phyloP scores from a whole-genome alignment of 2,113 vertebrate genomes.

The Paramormyrops kingsleyae region DNA sequence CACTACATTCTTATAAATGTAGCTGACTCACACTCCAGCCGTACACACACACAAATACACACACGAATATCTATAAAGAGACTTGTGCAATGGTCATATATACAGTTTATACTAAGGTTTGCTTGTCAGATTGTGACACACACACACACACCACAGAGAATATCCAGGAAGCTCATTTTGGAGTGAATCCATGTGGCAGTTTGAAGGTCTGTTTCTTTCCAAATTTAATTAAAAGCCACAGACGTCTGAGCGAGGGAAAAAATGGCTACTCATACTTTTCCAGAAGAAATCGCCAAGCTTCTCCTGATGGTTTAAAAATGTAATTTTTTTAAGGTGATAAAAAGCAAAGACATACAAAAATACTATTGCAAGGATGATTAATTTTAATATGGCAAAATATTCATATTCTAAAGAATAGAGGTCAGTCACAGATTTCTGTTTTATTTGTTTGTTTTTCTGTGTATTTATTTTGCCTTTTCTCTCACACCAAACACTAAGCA shows the following conservation, averaged over 20 bases:
- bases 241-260: conserved; percentile 34
- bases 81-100: background rate
- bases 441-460: too few relatives aligned
- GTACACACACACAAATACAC: background rate
- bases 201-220: conserved; percentile 33
- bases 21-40: background rate
- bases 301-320: conserved; percentile 18
- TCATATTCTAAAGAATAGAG: background rate
- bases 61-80: background rate
- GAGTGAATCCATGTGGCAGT: conserved; percentile 41
- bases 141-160: conserved; percentile 29
- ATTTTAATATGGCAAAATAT: background rate
- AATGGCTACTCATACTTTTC: conserved; percentile 28
- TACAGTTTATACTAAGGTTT: background rate
- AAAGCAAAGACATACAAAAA: background rate
- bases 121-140: background rate
- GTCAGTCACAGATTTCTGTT: background rate
- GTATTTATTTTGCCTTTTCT: background rate
- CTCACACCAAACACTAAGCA: background rate
- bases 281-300: conserved; percentile 18
- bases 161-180: conserved; percentile 55
- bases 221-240: conserved; percentile 42
- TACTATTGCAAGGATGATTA: background rate
- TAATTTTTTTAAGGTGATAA: background rate
- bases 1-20: background rate